phyloP scores from a whole-genome alignment of 2,113 vertebrate genomes.

The Acinonyx jubatus region DNA sequence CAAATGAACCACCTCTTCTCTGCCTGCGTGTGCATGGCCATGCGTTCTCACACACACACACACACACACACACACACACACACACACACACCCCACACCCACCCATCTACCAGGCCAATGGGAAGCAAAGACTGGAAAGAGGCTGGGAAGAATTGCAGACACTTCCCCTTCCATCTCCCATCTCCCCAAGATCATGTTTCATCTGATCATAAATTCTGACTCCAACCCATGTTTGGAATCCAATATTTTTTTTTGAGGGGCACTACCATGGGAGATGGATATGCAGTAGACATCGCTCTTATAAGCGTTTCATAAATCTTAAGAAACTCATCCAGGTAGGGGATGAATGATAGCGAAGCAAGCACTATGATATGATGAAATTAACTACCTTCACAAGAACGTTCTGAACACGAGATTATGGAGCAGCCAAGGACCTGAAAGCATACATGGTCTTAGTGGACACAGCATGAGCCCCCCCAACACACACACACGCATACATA shows the following conservation, averaged over 20 bases:
- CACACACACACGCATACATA: too few relatives aligned
- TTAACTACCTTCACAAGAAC: neutral
- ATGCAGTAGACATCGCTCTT: neutral
- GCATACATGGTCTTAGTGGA: neutral
- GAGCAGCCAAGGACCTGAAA: neutral
- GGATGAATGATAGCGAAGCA: neutral
- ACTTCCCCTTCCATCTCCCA: neutral
- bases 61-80: too few relatives aligned
- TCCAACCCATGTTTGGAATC: neutral
- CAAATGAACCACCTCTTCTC: neutral
- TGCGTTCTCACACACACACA: fast-evolving
- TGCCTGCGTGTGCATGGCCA: too few relatives aligned
- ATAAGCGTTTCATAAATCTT: neutral
- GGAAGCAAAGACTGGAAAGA: neutral
- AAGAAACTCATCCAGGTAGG: neutral
- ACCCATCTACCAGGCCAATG: neutral
- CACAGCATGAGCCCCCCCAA: neutral
- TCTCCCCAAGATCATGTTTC: neutral
- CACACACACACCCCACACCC: neutral
- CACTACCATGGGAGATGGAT: neutral
- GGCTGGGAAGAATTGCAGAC: neutral
- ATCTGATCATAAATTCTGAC: neutral
- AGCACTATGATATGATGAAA: neutral
- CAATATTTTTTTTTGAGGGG: neutral
- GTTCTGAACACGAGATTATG: neutral